Evolutionary conservation across 2,113 vertebrate genomes (phyloP).

Genomic region (Mugil cephalus): DNA sequence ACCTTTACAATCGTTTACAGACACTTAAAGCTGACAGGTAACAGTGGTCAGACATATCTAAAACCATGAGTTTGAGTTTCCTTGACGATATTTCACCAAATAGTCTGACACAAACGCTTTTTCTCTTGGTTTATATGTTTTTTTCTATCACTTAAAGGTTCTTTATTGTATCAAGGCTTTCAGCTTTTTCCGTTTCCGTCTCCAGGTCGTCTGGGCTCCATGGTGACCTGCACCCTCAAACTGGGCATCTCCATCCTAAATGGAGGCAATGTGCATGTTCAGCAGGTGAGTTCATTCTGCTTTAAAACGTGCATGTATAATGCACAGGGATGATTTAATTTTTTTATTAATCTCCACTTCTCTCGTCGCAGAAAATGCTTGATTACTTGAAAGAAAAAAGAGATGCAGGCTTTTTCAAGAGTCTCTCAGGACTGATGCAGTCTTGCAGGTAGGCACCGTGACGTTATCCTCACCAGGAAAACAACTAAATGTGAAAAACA

Average conservation of each 20-base stretch:
- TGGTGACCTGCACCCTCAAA: constrained; percentile 96
- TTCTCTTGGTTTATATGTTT: too few relatives aligned
- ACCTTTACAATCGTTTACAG: neutral
- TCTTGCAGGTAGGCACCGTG: constrained; percentile 94
- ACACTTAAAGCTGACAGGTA: neutral
- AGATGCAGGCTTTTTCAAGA: constrained; percentile 98
- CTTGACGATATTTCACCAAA: too few relatives aligned
- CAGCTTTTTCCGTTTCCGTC: neutral
- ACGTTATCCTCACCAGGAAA: too few relatives aligned
- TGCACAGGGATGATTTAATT: neutral
- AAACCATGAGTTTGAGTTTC: too few relatives aligned
- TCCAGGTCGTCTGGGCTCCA: constrained; percentile 91
- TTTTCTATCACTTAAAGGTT: too few relatives aligned
- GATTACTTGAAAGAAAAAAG: constrained; percentile 97
- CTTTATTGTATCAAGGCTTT: neutral
- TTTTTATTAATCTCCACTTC: constrained; percentile 5
- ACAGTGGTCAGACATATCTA: neutral
- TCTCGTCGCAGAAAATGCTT: constrained; percentile 92
- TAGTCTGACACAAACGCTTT: too few relatives aligned
- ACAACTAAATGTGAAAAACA: too few relatives aligned
- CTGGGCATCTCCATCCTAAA: constrained; percentile 97
- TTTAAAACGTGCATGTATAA: too few relatives aligned
- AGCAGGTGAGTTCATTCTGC: constrained; percentile 84
- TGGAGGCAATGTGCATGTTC: constrained; percentile 94
- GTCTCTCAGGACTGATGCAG: constrained; percentile 97